Evolutionary conservation across 1,140 invertebrate species (phyloP).

Genomic region (Chironomus tepperi): DNA sequence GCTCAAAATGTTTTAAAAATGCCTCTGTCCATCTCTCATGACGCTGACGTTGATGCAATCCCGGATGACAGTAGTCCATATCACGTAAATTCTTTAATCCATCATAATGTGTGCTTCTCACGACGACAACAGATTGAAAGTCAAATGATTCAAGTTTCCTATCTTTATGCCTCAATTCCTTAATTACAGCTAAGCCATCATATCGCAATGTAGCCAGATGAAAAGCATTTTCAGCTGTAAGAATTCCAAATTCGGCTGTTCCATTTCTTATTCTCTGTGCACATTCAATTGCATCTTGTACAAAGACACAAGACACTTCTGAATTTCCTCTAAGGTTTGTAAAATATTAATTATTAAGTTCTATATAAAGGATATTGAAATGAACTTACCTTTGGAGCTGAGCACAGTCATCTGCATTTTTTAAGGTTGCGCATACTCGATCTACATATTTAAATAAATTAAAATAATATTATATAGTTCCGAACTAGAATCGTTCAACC

Average conservation of each 20-base stretch:
- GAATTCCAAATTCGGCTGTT: slow-evolving; percentile 45
- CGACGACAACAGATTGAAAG: slow-evolving; percentile 50
- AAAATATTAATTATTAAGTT: neutral
- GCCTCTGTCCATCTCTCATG: slow-evolving; percentile 47
- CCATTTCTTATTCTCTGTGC: slow-evolving; percentile 41
- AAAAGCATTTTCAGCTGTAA: slow-evolving; percentile 47
- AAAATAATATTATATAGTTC: too few relatives aligned
- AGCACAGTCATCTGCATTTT: neutral
- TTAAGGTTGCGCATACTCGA: neutral
- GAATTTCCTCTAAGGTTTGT: slow-evolving; percentile 27
- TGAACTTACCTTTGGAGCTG: neutral
- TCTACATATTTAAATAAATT: neutral
- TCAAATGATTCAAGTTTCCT: slow-evolving; percentile 43
- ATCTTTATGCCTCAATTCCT: slow-evolving; percentile 41
- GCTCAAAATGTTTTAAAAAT: slow-evolving; percentile 50
- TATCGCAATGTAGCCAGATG: slow-evolving; percentile 43
- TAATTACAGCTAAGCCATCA: slow-evolving; percentile 39
- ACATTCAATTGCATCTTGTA: slow-evolving; percentile 45
- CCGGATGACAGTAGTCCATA: slow-evolving; percentile 53
- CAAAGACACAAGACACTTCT: slow-evolving; percentile 32
- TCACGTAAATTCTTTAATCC: slow-evolving; percentile 42
- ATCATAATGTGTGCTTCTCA: slow-evolving; percentile 36
- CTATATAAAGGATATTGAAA: neutral
- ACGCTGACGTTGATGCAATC: slow-evolving; percentile 41
- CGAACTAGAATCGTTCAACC: too few relatives aligned